Base-by-base conservation (phyloP, 2,113 vertebrate genomes). In the Seriola aureovittata region DNA sequence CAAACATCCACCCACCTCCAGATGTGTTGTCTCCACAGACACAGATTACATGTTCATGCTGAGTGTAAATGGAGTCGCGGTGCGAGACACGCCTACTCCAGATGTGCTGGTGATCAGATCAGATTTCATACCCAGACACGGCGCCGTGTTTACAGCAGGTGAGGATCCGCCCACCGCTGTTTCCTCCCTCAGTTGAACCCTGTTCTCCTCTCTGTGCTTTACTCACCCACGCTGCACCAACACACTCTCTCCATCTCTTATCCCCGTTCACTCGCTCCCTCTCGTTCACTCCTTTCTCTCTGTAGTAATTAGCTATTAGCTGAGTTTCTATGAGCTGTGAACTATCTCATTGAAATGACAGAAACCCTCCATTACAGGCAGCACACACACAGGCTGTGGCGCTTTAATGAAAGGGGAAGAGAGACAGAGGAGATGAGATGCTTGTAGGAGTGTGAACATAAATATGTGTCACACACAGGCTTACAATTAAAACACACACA, bases 281-380 rank as follows among this genome's bases (percentile, higher is more conserved):
- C 55, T 69, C 65, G 8, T n/a, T 68, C 67, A 70, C 44, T 8
- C 10, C n/a, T 32, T 4, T 85, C 34, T 72, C 80, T 77, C 78
- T 71, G 76, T 63, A 40, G 85, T 88, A 88, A 91, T 88, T 72
- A 91, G 85, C 89, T 78, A 85, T 90, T 87, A 90, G 88, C 89
- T 25, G 85, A 88, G 89, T 86, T 89, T 81, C 83, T 86, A 52
- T 77, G 80, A 82, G 89, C 87, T 79, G 89, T 86, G 87, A 90
- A 86, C 83, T 40, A 84, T 81, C 86, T 82, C 89, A 78, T 58
- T 85, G 88, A 88, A 72, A 81, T 84, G 87, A 91, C 74, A 88
- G 80, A 85, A 90, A 89, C 75, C 82, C 70, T 82, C 73, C 85
- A 91, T 92, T 91, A 92, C 59, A 68, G 77, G 73, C 78, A 57